Conservation (phyloP, 2,888 invertebrate genomes). For the Andricus curvator region DNA sequence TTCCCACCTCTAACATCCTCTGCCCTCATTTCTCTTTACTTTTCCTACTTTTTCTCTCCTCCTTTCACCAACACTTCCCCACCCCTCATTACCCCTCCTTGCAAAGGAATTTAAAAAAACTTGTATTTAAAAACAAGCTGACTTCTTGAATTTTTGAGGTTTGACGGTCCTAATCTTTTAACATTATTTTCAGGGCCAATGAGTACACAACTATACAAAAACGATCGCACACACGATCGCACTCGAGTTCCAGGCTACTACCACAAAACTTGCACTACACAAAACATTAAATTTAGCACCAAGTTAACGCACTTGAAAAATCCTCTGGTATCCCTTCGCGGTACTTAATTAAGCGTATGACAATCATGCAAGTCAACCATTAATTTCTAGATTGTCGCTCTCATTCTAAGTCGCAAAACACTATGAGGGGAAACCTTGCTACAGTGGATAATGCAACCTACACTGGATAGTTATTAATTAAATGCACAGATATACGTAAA, state of each 20-base stretch:
- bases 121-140: too few species aligned
- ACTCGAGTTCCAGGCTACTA: conserved; percentile 70
- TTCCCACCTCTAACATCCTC: too few species aligned
- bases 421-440: background rate
- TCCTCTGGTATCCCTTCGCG: conserved; percentile 20
- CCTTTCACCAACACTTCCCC: too few species aligned
- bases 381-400: conserved; percentile 32
- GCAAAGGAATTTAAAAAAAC: too few species aligned
- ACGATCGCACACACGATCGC: conserved; percentile 66
- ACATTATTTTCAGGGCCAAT: conserved; percentile 70
- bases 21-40: too few species aligned
- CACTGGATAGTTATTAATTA: too few species aligned
- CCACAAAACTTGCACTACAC: conserved; percentile 69
- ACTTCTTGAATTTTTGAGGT: background rate
- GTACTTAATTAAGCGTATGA: conserved; percentile 14
- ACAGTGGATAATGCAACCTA: too few species aligned
- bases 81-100: too few species aligned
- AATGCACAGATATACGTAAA: too few species aligned
- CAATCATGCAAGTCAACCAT: conserved; percentile 25
- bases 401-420: conserved; percentile 35
- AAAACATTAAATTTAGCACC: conserved; percentile 62
- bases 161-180: conserved; percentile 58
- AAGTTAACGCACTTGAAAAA: conserved; percentile 56
- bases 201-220: conserved; percentile 64
- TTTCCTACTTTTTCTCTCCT: too few species aligned